Conservation (phyloP, 2,888 invertebrate genomes). For the Deilephila porcellus region DNA sequence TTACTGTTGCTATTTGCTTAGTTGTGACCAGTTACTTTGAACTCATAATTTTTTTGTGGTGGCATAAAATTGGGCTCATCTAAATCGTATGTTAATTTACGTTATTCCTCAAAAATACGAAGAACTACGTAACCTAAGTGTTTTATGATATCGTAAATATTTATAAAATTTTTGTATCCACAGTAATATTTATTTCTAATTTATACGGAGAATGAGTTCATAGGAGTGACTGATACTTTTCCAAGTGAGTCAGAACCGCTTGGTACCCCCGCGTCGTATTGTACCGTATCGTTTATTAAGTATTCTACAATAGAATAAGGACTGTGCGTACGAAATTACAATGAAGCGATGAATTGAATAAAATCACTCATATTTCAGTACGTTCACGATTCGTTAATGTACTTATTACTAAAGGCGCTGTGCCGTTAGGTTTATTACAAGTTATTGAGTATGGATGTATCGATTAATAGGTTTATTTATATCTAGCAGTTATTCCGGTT, state of each 20-base stretch:
- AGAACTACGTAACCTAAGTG: too few species aligned
- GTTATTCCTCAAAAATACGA: too few species aligned
- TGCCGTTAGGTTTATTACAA: neutral
- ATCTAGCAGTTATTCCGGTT: too few species aligned
- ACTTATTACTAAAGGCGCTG: conserved; percentile 28
- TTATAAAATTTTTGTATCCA: neutral
- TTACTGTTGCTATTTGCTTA: too few species aligned
- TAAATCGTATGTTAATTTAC: too few species aligned
- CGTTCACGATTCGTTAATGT: conserved; percentile 32
- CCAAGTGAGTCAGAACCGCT: conserved; percentile 12
- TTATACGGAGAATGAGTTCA: conserved; percentile 6
- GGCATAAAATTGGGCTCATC: too few species aligned
- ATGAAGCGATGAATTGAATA: conserved; percentile 23
- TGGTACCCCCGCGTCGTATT: conserved; percentile 5
- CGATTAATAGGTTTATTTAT: too few species aligned
- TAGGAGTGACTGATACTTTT: neutral
- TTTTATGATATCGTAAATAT: neutral
- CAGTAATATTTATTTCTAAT: neutral
- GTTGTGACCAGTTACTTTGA: too few species aligned
- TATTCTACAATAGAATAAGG: conserved; percentile 29
- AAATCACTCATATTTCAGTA: conserved; percentile 24
- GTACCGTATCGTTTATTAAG: conserved; percentile 32
- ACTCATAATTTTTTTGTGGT: too few species aligned
- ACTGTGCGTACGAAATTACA: conserved; percentile 19
- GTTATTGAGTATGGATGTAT: neutral